phyloP scores from a whole-genome alignment of 2,888 invertebrate species.

The Camponotus fellah region DNA sequence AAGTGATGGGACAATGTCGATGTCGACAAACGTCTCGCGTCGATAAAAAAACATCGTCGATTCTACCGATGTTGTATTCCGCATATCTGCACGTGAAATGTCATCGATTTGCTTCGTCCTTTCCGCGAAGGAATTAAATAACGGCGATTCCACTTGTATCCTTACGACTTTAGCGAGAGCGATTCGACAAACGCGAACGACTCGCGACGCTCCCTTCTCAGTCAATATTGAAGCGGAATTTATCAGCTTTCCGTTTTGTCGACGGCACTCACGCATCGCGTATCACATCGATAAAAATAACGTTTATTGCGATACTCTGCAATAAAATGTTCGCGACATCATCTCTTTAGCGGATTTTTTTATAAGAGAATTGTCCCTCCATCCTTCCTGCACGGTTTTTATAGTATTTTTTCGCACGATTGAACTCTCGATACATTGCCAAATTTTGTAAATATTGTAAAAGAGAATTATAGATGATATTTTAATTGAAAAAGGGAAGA shows the following conservation, averaged over 20 bases:
- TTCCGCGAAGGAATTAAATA: not conserved
- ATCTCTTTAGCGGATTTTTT: not conserved
- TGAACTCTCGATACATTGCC: not conserved
- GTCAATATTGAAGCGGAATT: conserved; percentile 33
- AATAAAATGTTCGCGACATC: not conserved
- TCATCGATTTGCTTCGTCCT: conserved; percentile 3
- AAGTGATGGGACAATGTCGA: not conserved
- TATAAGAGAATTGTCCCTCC: not conserved
- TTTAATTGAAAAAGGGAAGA: too few relatives aligned
- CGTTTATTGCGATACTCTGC: conserved; percentile 15
- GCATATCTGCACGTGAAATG: conserved; percentile 23
- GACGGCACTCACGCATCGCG: not conserved
- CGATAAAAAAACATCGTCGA: not conserved
- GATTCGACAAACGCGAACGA: conserved; percentile 22
- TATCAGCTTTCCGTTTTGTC: conserved; percentile 25
- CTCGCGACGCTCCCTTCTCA: not conserved
- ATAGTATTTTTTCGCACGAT: not conserved
- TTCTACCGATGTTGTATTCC: conserved; percentile 27
- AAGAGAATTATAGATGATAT: not conserved
- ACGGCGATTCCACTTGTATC: not conserved
- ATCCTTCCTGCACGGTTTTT: not conserved
- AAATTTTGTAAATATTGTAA: not conserved
- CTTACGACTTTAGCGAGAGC: conserved; percentile 13
- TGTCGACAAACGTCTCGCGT: conserved; percentile 6
- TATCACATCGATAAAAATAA: conserved; percentile 18